Percentiles rank a stretch among this genome's conserved stretches.
These are phyloP conservation scores for Lasius fuliginosus DNA, from an alignment of 2,888 invertebrate species.

Conservation along the genomic window DNA sequence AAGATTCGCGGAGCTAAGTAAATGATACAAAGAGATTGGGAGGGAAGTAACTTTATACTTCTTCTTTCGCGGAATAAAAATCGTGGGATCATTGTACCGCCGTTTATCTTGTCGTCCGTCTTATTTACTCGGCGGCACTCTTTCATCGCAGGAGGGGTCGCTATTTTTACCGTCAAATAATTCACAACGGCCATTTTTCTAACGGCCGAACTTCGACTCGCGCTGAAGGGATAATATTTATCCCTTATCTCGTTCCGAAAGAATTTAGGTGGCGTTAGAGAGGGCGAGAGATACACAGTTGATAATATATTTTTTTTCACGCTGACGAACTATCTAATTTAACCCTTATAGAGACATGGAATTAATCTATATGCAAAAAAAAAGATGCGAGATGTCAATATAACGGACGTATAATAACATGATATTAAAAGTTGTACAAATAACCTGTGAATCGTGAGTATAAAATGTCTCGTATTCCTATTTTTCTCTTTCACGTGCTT, in stretches of 20 bases:
- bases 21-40: constrained; percentile 25
- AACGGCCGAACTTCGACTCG: constrained; percentile 20
- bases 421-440: neutral
- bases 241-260: constrained; percentile 37
- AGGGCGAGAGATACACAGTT: neutral
- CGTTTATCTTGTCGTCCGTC: constrained; percentile 50
- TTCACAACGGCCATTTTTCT: constrained; percentile 42
- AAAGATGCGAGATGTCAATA: neutral
- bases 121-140: constrained; percentile 43
- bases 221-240: constrained; percentile 48
- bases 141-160: constrained; percentile 23
- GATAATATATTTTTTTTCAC: neutral
- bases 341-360: neutral
- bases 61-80: constrained; percentile 36
- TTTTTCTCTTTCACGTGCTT: neutral
- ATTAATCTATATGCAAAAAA: neutral
- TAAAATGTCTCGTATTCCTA: constrained; percentile 14
- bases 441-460: neutral
- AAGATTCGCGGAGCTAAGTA: constrained; percentile 2
- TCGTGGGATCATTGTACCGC: constrained; percentile 39
- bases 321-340: neutral
- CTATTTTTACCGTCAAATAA: constrained; percentile 41
- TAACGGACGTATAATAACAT: neutral
- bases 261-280: neutral
- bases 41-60: constrained; percentile 6